Percentiles rank a stretch among this genome's conserved stretches.
phyloP scores from a whole-genome alignment of 2,113 vertebrate genomes.

The Piaya cayana region DNA sequence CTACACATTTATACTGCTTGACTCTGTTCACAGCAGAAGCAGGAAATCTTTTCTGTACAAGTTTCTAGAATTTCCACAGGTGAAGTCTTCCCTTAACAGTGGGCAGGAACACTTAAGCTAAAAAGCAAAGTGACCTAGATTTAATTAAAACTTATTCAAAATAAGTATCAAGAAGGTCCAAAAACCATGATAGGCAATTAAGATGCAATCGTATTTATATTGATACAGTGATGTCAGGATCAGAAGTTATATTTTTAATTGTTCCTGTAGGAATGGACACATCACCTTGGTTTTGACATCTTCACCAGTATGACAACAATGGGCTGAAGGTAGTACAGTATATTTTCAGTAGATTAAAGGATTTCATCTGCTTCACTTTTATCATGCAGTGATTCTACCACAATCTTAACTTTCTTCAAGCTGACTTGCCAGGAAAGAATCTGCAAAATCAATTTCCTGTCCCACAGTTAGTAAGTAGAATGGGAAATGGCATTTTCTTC shows the following conservation, averaged over 20 bases:
- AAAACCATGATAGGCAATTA: not conserved
- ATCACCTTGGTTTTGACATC: not conserved
- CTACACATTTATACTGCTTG: not conserved
- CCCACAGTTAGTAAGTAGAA: not conserved
- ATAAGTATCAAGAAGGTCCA: not conserved
- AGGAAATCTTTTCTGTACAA: not conserved
- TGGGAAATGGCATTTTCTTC: not conserved
- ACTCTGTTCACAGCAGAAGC: not conserved
- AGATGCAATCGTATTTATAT: not conserved
- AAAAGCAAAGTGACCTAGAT: not conserved
- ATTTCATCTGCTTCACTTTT: not conserved
- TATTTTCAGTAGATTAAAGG: not conserved
- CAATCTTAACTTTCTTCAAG: not conserved
- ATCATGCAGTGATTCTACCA: not conserved
- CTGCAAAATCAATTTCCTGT: slow-evolving; percentile 21
- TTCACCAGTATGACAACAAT: not conserved
- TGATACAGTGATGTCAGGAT: not conserved
- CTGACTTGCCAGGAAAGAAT: not conserved
- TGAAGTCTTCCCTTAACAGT: not conserved
- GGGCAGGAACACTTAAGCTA: not conserved
- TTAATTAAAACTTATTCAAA: not conserved
- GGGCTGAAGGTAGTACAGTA: not conserved
- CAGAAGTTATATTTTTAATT: not conserved
- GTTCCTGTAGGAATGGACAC: not conserved
- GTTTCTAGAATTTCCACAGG: not conserved